Percentiles rank a stretch among this genome's conserved stretches.
Conservation (phyloP, 2,113 vertebrate species). For the Phyllostomus discolor region DNA sequence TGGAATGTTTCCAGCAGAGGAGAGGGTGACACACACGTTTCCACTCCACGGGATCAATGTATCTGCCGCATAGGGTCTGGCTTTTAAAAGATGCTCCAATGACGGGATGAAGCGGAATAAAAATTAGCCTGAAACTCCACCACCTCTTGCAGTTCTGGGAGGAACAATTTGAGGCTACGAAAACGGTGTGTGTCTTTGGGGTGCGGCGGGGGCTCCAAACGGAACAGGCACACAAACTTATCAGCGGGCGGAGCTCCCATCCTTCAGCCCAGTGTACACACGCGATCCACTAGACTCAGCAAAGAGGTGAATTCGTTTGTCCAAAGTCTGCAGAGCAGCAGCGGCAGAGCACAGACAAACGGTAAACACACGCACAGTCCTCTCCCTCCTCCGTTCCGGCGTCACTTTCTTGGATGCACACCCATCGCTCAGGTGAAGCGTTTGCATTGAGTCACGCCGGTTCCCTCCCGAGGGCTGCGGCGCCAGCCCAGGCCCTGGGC, state of each 20-base stretch:
- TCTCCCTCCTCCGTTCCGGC: not conserved
- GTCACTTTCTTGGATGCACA: not conserved
- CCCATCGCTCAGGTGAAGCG: not conserved
- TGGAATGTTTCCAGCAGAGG: not conserved
- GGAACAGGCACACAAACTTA: not conserved
- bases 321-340: not conserved
- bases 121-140: not conserved
- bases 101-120: not conserved
- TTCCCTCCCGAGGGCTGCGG: not conserved
- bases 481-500: not conserved
- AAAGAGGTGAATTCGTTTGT: not conserved
- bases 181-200: not conserved
- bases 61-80: not conserved
- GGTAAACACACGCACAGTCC: not conserved
- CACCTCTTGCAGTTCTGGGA: not conserved
- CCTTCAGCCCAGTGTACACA: not conserved
- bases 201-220: not conserved
- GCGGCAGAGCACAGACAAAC: not conserved
- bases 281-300: not conserved
- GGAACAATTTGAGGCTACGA: not conserved
- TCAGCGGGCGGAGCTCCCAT: not conserved
- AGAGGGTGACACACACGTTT: not conserved
- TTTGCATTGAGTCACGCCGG: constrained; percentile 1
- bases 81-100: not conserved
- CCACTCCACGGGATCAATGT: not conserved